A percentile compares a stretch with the other conserved stretches of the same genome.
phyloP scores from a whole-genome alignment of 2,797 vertebrate genomes.

The Percopsis omiscomaycus region DNA sequence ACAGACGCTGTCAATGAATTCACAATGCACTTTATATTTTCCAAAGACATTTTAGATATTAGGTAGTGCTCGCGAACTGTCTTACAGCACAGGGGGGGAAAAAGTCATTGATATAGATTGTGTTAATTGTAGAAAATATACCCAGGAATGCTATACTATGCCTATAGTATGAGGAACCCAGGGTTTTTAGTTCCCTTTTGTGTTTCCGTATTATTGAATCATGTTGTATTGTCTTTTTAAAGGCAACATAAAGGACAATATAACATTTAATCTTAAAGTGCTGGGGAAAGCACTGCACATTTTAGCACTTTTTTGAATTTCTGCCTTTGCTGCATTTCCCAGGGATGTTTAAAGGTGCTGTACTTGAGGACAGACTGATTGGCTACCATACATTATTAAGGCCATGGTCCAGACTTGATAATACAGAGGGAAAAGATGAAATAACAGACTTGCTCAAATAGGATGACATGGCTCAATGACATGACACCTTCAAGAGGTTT shows the following conservation, averaged over 20 bases:
- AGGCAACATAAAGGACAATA: neutral
- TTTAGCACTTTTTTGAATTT: constrained; percentile 56
- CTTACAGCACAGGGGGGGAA: neutral
- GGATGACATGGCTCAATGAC: no score
- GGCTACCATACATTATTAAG: no score
- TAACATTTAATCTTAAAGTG: constrained; percentile 16
- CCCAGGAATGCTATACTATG: neutral
- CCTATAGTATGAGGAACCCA: neutral
- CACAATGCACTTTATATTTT: constrained; percentile 45
- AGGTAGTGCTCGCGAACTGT: constrained; percentile 28
- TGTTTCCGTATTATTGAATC: neutral
- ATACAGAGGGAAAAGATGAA: neutral
- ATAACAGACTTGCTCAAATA: no score
- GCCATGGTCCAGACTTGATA: no score
- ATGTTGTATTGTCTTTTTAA: neutral
- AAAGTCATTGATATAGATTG: no score
- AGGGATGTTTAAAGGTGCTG: constrained; percentile 14
- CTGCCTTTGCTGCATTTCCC: constrained; percentile 39
- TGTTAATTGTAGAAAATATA: constrained; percentile 11
- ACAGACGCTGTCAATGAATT: neutral
- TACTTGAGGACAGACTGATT: constrained; percentile 7
- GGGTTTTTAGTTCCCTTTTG: constrained; percentile 12
- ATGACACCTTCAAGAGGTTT: no score
- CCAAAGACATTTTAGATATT: constrained; percentile 12
- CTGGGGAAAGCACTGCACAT: constrained; percentile 10